A percentile compares a stretch with the other conserved stretches of the same genome.
Evolutionary conservation across 1,140 invertebrate species (phyloP).

Genomic region (Diprion similis): DNA sequence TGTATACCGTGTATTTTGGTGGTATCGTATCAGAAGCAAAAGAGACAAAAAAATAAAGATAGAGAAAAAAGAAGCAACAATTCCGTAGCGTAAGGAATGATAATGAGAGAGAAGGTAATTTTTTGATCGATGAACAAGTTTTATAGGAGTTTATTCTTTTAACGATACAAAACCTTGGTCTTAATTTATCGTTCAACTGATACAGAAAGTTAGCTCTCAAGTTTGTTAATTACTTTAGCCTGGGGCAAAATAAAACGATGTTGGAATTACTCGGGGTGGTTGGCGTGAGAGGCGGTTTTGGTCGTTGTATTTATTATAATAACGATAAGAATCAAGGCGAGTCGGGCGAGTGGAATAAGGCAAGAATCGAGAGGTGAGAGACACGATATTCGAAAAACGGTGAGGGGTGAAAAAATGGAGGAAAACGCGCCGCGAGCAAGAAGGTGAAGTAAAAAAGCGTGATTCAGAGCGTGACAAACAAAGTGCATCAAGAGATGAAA

Average conservation of each 20-base stretch:
- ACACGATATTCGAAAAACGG: too few species aligned
- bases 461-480: neutral
- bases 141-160: slow-evolving; percentile 8
- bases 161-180: neutral
- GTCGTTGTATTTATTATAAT: neutral
- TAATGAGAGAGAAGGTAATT: too few species aligned
- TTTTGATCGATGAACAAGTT: neutral
- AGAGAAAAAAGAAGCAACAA: too few species aligned
- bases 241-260: slow-evolving; percentile 5
- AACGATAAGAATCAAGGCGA: too few species aligned
- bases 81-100: too few species aligned
- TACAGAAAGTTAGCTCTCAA: neutral
- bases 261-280: neutral
- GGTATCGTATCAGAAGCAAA: too few species aligned
- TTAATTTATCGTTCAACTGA: slow-evolving; percentile 5
- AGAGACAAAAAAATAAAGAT: too few species aligned
- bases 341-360: neutral
- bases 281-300: neutral
- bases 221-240: slow-evolving; percentile 7
- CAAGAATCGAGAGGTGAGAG: neutral
- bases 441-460: too few species aligned
- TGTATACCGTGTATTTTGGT: too few species aligned
- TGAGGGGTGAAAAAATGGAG: too few species aligned
- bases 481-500: slow-evolving; percentile 7
- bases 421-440: too few species aligned